These are phyloP conservation scores for Hydrocynus forskahlii DNA, from an alignment of 2,797 vertebrate genomes.

Conservation along the genomic window DNA sequence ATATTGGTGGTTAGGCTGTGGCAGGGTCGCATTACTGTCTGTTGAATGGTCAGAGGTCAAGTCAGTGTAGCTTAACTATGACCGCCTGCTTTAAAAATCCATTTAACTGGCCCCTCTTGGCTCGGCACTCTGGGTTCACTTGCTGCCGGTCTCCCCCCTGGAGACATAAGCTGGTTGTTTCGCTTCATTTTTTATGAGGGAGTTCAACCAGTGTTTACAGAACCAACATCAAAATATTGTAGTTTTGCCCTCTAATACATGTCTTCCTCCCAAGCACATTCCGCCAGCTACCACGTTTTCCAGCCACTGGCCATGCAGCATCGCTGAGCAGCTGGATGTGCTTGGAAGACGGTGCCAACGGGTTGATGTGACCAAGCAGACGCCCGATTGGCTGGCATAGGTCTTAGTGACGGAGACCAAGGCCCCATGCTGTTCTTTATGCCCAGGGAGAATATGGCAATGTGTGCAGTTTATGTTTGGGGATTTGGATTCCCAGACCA, in stretches of 20 bases:
- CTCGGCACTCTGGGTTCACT: constrained; percentile 17
- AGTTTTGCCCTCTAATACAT: background rate
- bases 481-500: constrained; percentile 8
- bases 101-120: constrained; percentile 36
- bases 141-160: constrained; percentile 3
- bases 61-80: constrained; percentile 15
- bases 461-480: background rate
- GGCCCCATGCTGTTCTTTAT: constrained; percentile 20
- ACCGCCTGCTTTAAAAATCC: constrained; percentile 31
- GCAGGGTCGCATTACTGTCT: constrained; percentile 10
- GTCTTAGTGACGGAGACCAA: constrained; percentile 2
- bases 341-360: constrained; percentile 13
- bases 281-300: background rate
- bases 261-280: constrained; percentile 4
- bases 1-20: constrained; percentile 5
- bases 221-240: constrained; percentile 10
- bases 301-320: constrained; percentile 17
- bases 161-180: constrained; percentile 7
- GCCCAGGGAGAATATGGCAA: constrained; percentile 3
- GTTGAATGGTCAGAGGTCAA: constrained; percentile 14
- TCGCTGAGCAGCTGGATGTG: constrained; percentile 34
- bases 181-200: constrained; percentile 21
- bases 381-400: constrained; percentile 32
- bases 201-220: constrained; percentile 30
- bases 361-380: constrained; percentile 23